phyloP scores from a whole-genome alignment of 2,797 vertebrate genomes.

The Poeciliopsis paucimaculata region DNA sequence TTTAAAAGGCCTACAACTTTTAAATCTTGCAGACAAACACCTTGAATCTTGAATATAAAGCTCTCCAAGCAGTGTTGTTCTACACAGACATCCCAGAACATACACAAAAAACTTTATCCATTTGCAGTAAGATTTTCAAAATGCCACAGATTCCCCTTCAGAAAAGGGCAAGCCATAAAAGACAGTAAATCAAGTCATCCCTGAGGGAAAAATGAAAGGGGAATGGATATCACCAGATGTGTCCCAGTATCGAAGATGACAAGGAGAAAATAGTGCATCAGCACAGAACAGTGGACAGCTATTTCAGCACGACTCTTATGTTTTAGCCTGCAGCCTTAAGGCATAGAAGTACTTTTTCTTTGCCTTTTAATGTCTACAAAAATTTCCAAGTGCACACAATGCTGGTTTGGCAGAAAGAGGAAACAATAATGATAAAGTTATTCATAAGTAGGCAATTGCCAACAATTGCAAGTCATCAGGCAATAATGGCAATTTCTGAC shows the following conservation, averaged over 20 bases:
- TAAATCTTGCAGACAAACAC: slow-evolving; percentile 14
- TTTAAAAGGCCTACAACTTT: slow-evolving; percentile 29
- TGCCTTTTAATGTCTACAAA: slow-evolving; percentile 24
- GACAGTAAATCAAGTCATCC: slow-evolving; percentile 78
- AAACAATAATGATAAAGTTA: neutral
- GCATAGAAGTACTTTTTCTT: slow-evolving; percentile 32
- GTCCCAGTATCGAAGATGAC: slow-evolving; percentile 75
- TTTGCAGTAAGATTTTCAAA: slow-evolving; percentile 56
- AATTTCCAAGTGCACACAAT: slow-evolving; percentile 1
- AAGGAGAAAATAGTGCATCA: slow-evolving; percentile 78
- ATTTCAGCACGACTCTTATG: slow-evolving; percentile 33
- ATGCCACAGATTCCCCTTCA: slow-evolving; percentile 60
- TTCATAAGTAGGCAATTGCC: slow-evolving; percentile 1
- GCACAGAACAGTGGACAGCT: slow-evolving; percentile 56
- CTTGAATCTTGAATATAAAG: slow-evolving; percentile 11
- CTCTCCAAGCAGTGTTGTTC: neutral
- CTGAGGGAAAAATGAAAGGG: slow-evolving; percentile 58
- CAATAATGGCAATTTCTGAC: slow-evolving; percentile 12
- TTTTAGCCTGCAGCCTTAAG: slow-evolving; percentile 39
- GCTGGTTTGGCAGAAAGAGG: slow-evolving; percentile 6
- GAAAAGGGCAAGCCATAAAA: slow-evolving; percentile 66
- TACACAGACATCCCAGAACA: neutral
- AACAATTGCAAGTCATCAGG: slow-evolving; percentile 20
- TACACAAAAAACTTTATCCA: neutral
- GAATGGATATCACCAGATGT: slow-evolving; percentile 70